Conservation (phyloP, 2,797 vertebrate species). For the Ceyx erithaca region DNA sequence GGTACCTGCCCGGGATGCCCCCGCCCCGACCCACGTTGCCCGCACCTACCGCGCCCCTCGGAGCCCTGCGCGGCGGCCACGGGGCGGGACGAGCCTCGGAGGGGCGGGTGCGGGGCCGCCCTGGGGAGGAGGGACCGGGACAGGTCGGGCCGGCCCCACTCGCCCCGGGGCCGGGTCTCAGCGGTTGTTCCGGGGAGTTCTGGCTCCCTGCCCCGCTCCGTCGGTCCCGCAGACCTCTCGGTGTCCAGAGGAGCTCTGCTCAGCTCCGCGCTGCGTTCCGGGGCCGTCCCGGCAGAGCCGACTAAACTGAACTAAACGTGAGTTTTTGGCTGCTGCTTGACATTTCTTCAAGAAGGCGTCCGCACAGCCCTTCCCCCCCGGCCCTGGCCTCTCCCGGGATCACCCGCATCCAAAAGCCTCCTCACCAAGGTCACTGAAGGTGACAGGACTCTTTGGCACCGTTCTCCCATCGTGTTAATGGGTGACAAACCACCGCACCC, state of each 20-base stretch:
- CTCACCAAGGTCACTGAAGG: neutral
- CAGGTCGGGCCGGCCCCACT: neutral
- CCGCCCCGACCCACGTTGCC: no score
- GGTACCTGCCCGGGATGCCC: neutral
- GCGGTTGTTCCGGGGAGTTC: neutral
- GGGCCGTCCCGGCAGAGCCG: neutral
- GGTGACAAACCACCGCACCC: neutral
- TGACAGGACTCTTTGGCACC: neutral
- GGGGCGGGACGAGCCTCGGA: neutral
- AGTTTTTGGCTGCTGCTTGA: neutral
- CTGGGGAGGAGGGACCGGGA: neutral
- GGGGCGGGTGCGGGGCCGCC: neutral
- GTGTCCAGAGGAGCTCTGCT: neutral
- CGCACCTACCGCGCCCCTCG: neutral
- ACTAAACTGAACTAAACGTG: neutral
- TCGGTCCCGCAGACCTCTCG: neutral
- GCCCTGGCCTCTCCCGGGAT: neutral
- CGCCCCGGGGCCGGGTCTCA: neutral
- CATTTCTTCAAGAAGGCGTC: neutral
- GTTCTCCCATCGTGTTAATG: no score
- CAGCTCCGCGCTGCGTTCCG: neutral
- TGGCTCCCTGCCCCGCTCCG: neutral
- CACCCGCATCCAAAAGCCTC: no score
- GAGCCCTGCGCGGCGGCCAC: neutral
- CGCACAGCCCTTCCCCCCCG: accelerated